These are phyloP conservation scores for Neotoma lepida DNA, from an alignment of 2,113 vertebrate genomes.

Conservation along the genomic window DNA sequence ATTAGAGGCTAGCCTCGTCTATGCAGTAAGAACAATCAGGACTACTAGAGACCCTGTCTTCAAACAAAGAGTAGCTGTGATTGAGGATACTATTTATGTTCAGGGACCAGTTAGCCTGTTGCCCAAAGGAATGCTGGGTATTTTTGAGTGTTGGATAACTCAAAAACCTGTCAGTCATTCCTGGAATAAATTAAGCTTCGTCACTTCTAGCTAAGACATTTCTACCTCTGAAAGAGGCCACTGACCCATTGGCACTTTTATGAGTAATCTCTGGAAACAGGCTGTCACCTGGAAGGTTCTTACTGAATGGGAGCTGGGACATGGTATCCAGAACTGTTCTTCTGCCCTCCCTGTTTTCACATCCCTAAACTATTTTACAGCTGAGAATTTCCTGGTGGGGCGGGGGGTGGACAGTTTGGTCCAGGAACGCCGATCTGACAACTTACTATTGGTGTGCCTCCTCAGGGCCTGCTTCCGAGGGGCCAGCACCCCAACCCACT, in stretches of 20 bases:
- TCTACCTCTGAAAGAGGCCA: background rate
- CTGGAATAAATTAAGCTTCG: background rate
- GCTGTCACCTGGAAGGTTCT: background rate
- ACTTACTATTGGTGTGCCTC: background rate
- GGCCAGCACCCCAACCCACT: constrained; percentile 91
- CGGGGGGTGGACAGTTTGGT: background rate
- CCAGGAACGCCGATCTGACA: background rate
- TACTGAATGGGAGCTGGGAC: background rate
- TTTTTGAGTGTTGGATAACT: background rate
- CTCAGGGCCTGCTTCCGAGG: constrained; percentile 91
- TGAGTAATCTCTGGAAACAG: background rate
- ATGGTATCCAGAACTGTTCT: background rate
- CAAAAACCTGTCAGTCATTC: background rate
- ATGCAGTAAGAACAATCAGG: background rate
- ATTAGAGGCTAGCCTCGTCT: background rate
- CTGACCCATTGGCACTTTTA: background rate
- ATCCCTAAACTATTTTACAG: background rate
- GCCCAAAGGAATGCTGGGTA: background rate
- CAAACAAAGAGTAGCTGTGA: background rate
- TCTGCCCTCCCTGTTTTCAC: background rate
- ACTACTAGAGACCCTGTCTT: background rate
- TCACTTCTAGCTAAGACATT: background rate
- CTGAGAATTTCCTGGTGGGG: background rate
- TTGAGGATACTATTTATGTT: background rate
- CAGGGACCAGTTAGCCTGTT: background rate